Percentiles rank a stretch among this genome's conserved stretches.
Conservation (phyloP, 2,797 vertebrate species). For the Novumbra hubbsi region DNA sequence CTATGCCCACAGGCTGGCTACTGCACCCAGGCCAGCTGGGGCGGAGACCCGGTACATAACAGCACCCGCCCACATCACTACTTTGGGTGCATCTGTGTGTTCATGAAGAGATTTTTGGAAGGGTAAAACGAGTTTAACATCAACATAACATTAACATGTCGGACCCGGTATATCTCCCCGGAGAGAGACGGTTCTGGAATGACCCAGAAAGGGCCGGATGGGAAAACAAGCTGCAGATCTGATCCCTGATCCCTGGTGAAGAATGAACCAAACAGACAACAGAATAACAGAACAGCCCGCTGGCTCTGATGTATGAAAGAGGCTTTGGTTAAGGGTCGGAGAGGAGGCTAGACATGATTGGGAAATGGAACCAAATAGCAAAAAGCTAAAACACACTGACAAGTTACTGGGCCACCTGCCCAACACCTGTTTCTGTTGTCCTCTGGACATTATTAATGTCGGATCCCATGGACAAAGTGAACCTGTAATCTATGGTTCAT, state of each 20-base stretch:
- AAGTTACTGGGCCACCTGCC: no score
- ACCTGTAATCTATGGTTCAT: no score
- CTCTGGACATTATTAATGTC: no score
- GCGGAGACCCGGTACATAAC: background rate
- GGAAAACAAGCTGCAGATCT: slow-evolving; percentile 52
- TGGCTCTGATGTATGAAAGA: background rate
- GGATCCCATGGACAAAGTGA: no score
- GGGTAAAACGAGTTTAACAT: slow-evolving; percentile 36
- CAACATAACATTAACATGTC: slow-evolving; percentile 54
- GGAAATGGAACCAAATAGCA: background rate
- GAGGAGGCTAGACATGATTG: background rate
- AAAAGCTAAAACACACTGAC: no score
- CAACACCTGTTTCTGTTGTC: no score
- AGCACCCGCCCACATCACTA: background rate
- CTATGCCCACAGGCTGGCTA: slow-evolving; percentile 7
- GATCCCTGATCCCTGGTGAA: slow-evolving; percentile 59
- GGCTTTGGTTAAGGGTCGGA: background rate
- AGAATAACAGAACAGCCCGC: background rate
- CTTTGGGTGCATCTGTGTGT: slow-evolving; percentile 39
- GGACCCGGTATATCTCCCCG: slow-evolving; percentile 47
- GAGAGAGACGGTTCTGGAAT: slow-evolving; percentile 46
- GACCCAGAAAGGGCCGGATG: slow-evolving; percentile 56
- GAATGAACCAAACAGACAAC: slow-evolving; percentile 53
- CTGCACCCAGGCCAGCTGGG: background rate
- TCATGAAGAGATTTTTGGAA: slow-evolving; percentile 43